Evolutionary conservation across 2,797 vertebrate genomes (phyloP).

Genomic region (Cirrhinus molitorella): DNA sequence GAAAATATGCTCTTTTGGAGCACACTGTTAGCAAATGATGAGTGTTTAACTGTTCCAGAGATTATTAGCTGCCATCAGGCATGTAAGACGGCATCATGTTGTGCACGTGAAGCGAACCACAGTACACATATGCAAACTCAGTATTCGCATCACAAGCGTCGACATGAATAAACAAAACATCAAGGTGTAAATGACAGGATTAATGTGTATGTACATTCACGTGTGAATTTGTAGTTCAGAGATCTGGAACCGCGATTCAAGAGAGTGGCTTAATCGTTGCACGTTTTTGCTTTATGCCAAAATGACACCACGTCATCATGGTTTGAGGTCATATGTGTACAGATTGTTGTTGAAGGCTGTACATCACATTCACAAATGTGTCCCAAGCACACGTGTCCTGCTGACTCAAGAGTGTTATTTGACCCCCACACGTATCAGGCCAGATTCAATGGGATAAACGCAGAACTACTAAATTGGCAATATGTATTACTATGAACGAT

Average conservation of each 20-base stretch:
- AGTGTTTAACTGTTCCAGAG: neutral
- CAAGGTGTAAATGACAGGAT: neutral
- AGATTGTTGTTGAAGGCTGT: constrained; percentile 7
- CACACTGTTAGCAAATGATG: neutral
- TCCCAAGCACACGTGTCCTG: neutral
- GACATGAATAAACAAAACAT: constrained; percentile 3
- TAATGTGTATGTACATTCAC: neutral
- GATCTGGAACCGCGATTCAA: neutral
- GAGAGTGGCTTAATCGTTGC: neutral
- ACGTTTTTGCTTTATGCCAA: neutral
- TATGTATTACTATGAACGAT: constrained; percentile 13
- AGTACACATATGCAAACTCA: neutral
- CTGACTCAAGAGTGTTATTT: neutral
- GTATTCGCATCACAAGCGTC: neutral
- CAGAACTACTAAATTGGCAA: constrained; percentile 11
- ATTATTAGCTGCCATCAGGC: neutral
- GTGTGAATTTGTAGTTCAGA: neutral
- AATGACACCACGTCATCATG: neutral
- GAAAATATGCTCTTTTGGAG: neutral
- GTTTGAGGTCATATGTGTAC: constrained; percentile 12
- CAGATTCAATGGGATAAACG: constrained; percentile 6
- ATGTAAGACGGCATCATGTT: neutral
- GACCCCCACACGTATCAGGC: neutral
- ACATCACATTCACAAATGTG: constrained; percentile 4
- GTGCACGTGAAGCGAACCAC: neutral